Base-by-base conservation (phyloP, 1,140 invertebrate genomes). In the Drosophila navojoa region DNA sequence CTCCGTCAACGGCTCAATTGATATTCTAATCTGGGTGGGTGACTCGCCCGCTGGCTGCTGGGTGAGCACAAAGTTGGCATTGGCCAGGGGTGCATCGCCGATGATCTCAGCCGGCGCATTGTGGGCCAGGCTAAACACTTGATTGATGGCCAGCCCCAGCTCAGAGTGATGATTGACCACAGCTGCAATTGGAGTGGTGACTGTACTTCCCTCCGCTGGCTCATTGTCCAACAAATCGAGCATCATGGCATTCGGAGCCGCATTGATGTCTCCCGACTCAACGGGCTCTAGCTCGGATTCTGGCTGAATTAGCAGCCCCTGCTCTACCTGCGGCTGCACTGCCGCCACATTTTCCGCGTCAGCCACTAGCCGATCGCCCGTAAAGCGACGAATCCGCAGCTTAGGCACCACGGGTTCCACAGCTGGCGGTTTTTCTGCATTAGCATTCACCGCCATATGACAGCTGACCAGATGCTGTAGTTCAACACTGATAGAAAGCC, bases 331-430 rank as follows among this genome's bases (percentile, higher is more conserved):
- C 22, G 10, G 13, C n/a, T 55, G 49, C 3, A 19, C 5, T 0
- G 13, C 22, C 9, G 10, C 42, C 11, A 4, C 5, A 4, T 9
- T 1, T 13, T 53, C 61, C 16, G 16, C 0, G 6, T 64, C 52
- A 5, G 35, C 7, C 1, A 19, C 59, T 15, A 87, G 22, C 0
- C 76, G 71, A 50, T 86, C 82, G n/a, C 82, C 82, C 0, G 71
- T 82, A 9, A 86, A 86, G 19, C 82, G 84, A 19, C 82, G 82
- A 2, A 86, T 84, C 3, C 84, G 64, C 10, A 86, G 44, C 40
- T 71, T 86, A 2, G 77, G 81, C 4, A 61, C 2, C 5, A 15
- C 13, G 13, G 45, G 16, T 3, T 29, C 13, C 0, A 13, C 0
- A 5, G 47, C 5, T 5, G 13, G 27, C 10, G 15, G 6, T 32